Conservation (phyloP, 2,797 vertebrate genomes). For the Sphenodon punctatus region DNA sequence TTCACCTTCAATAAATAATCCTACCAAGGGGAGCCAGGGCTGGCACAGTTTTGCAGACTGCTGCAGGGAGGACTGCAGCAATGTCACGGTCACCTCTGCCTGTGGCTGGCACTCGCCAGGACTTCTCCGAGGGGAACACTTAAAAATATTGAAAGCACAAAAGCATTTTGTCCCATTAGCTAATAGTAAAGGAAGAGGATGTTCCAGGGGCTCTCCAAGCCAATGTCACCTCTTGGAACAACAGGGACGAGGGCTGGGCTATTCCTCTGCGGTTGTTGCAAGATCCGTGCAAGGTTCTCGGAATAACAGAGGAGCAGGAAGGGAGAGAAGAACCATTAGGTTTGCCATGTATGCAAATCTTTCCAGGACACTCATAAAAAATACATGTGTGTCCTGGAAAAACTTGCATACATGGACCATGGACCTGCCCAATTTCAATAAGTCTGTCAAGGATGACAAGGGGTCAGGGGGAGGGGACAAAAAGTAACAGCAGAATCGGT, state of each 20-base stretch:
- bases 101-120: slow-evolving; percentile 50
- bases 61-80: slow-evolving; percentile 56
- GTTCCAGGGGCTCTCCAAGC: background rate
- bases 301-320: no score
- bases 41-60: slow-evolving; percentile 35
- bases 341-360: no score
- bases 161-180: slow-evolving; percentile 45
- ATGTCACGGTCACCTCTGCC: slow-evolving; percentile 64
- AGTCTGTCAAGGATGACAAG: no score
- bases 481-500: no score
- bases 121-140: slow-evolving; percentile 47
- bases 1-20: slow-evolving; percentile 58
- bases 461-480: no score
- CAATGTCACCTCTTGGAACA: background rate
- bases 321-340: no score
- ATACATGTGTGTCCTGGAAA: no score
- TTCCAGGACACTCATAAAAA: no score
- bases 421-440: no score
- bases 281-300: background rate
- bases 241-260: background rate
- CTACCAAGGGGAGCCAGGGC: background rate
- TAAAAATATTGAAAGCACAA: slow-evolving; percentile 39
- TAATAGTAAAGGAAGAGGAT: slow-evolving; percentile 48
- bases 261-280: no score
- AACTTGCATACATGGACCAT: no score